phyloP scores from a whole-genome alignment of 2,888 invertebrate species.

The Mesorhabditis belari region DNA sequence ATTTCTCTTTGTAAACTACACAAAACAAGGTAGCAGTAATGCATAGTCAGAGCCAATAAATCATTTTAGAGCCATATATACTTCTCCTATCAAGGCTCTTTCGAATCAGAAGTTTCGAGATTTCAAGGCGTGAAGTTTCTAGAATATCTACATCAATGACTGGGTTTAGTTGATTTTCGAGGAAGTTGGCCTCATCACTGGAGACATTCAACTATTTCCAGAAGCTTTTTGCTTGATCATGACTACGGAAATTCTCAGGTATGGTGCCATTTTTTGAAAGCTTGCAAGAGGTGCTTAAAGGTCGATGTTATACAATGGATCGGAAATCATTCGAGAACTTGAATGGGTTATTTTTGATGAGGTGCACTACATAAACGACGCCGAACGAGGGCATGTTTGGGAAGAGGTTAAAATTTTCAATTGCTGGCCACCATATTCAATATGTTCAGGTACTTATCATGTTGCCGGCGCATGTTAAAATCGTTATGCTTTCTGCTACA shows the following conservation, averaged over 20 bases:
- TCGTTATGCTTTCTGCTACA: conserved; percentile 94
- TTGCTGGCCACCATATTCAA: not conserved
- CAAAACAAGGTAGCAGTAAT: conserved; percentile 32
- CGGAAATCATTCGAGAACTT: conserved; percentile 86
- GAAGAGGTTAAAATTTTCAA: conserved; percentile 66
- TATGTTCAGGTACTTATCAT: conserved; percentile 71
- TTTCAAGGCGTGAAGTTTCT: too few species aligned
- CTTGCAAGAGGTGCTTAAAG: conserved; percentile 49
- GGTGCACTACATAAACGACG: conserved; percentile 96
- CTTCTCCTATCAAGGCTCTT: conserved; percentile 95
- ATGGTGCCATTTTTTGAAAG: too few species aligned
- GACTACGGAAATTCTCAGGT: conserved; percentile 93
- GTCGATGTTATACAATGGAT: conserved; percentile 88
- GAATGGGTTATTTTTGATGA: conserved; percentile 99
- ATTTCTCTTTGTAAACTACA: conserved; percentile 83
- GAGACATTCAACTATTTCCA: conserved; percentile 88
- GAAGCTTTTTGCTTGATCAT: conserved; percentile 91
- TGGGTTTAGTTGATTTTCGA: conserved; percentile 67
- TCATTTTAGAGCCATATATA: conserved; percentile 67
- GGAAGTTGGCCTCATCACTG: conserved; percentile 86
- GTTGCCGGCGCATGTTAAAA: conserved; percentile 84
- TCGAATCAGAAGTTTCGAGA: conserved; percentile 98
- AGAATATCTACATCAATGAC: too few species aligned
- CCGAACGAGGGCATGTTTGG: conserved; percentile 96
- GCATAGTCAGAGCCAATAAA: not conserved